These are phyloP conservation scores for Zootoca vivipara DNA, from an alignment of 2,113 vertebrate genomes.

Conservation along the genomic window DNA sequence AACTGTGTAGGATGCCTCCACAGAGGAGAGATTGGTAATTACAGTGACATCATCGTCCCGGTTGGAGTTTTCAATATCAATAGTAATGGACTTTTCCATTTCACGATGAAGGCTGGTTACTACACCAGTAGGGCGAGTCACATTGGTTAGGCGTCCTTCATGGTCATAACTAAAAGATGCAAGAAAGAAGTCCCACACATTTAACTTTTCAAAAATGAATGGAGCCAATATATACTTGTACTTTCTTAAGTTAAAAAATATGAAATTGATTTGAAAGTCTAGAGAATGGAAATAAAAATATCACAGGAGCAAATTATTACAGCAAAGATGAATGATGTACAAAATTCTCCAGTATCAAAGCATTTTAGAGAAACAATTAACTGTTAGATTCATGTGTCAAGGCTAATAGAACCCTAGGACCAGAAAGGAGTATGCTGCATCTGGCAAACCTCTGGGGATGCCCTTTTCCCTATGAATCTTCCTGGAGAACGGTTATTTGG, in stretches of 20 bases:
- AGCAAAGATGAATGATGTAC: background rate
- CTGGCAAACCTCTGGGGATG: background rate
- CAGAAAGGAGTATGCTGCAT: background rate
- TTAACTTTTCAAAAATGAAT: background rate
- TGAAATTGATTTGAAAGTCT: background rate
- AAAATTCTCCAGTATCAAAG: background rate
- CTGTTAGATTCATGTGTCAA: background rate
- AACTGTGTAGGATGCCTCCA: conserved; percentile 97
- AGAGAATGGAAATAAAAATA: background rate
- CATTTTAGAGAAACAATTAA: background rate
- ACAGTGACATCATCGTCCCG: conserved; percentile 97
- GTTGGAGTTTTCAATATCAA: conserved; percentile 98
- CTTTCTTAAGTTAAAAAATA: background rate
- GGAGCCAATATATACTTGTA: background rate
- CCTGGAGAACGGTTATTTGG: background rate
- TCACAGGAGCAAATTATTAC: background rate
- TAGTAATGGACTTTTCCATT: conserved; percentile 98
- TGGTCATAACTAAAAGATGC: conserved; percentile 91
- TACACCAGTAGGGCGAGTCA: conserved; percentile 96
- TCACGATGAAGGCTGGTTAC: conserved; percentile 98
- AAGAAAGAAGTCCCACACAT: conserved; percentile 58
- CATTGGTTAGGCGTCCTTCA: conserved; percentile 95
- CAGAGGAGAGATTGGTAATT: conserved; percentile 97
- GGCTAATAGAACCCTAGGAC: background rate
- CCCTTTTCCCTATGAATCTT: background rate